A percentile compares a stretch with the other conserved stretches of the same genome.
Evolutionary conservation across 2,113 vertebrate species (phyloP).

Genomic region (Emydocephalus ijimae): DNA sequence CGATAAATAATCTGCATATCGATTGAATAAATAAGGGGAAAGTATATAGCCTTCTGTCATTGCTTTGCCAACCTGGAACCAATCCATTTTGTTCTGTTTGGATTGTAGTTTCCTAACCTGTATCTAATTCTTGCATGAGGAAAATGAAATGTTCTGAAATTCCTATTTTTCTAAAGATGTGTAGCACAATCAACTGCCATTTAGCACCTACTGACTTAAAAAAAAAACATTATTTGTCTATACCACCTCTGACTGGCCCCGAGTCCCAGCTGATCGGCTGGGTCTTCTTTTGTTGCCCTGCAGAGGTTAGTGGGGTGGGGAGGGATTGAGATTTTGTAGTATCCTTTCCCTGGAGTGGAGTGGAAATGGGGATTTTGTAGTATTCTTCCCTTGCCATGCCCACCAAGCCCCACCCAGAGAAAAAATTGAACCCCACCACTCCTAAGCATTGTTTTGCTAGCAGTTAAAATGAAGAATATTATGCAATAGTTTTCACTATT

Average conservation of each 20-base stretch:
- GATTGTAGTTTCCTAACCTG: not conserved
- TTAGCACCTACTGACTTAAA: not conserved
- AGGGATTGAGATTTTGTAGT: no score
- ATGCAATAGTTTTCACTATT: not conserved
- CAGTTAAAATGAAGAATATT: not conserved
- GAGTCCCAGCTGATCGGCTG: no score
- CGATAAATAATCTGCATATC: not conserved
- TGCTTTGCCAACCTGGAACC: not conserved
- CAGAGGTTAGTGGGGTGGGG: no score
- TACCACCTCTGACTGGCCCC: no score
- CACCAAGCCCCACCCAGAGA: no score
- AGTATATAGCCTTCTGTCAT: not conserved
- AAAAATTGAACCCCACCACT: no score
- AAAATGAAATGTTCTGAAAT: not conserved
- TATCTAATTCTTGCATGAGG: not conserved
- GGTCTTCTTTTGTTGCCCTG: no score
- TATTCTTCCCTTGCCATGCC: no score
- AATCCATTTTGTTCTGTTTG: not conserved
- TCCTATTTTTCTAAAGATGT: not conserved
- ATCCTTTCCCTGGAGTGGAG: no score
- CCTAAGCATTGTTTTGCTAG: not conserved
- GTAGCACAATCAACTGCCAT: not conserved
- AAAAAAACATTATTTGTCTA: not conserved
- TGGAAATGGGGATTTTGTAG: no score
- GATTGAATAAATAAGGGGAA: not conserved